Base-by-base conservation (phyloP, 2,113 vertebrate species). In the Corythaeola cristata region DNA sequence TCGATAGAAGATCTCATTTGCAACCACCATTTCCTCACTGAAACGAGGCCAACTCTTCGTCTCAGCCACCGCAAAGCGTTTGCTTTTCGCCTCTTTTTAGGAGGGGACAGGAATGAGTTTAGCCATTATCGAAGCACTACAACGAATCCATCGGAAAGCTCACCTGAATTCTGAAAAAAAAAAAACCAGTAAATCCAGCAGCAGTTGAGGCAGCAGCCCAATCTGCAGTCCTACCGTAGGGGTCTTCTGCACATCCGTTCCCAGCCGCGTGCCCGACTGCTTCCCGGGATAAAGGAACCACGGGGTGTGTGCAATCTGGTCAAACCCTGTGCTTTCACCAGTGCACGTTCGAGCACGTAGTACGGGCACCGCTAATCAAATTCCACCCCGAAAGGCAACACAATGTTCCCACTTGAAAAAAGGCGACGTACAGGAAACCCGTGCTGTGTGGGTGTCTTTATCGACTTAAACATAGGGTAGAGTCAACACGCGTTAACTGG, bases 1-100 rank as follows among this genome's bases (percentile, higher is more conserved):
- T 90, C 10, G 2, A 72, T 1, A 32, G 49, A 47, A 5, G 3
- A 82, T 81, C 91, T 93, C 88, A 63, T 52, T 41, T 32, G 35
- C 53, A 95, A 91, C 94, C 96, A 88, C 90, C 11, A 5, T 87
- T 96, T 96, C 94, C 95, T 94, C 49, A 22, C 60, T 5, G 0
- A 78, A 71, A 89, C 0, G 26, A 41, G n/a, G 69, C 74, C 47
- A 5, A 5, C 67, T 89, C 76, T 39, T 22, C 7, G 3, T 5
- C 73, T 49, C 76, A 22, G 59, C 45, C 59, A 12, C 59, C 8
- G 18, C 68, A 68, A 23, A 47, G 9, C 5, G 67, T 7, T 50
- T n/a, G 18, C 32, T 30, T 60, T 44, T 2, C 5, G 3, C 32
- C 26, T 74, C 33, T 44, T 5, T 53, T 62, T n/a, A 49, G 85